A percentile compares a stretch with the other conserved stretches of the same genome.
Evolutionary conservation across 2,113 vertebrate genomes (phyloP).

Genomic region (Rhabdomys dilectus): DNA sequence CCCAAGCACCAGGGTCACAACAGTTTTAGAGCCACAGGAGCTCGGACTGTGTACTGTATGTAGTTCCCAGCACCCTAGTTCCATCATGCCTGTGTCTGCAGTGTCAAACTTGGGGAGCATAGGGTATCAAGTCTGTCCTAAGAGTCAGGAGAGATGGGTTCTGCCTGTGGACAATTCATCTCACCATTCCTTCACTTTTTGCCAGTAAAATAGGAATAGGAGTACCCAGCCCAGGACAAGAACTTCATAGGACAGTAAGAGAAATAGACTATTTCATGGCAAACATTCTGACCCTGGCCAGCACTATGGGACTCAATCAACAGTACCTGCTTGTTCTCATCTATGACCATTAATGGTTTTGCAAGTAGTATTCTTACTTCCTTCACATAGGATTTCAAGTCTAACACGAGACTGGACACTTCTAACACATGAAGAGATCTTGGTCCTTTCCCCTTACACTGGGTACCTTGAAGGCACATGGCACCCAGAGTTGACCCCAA

Average conservation of each 20-base stretch:
- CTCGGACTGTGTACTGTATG: accelerated
- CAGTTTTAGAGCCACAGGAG: not conserved
- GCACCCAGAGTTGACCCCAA: not conserved
- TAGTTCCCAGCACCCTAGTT: too few species aligned
- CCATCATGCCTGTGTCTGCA: too few species aligned
- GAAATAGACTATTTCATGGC: not conserved
- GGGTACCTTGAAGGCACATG: not conserved
- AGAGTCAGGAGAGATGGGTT: not conserved
- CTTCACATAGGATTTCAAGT: not conserved
- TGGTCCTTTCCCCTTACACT: not conserved
- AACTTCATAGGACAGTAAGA: not conserved
- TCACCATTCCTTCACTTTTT: not conserved
- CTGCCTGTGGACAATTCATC: not conserved
- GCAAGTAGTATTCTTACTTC: not conserved
- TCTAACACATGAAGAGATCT: not conserved
- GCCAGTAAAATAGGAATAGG: not conserved
- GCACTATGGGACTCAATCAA: too few species aligned
- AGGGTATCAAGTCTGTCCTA: not conserved
- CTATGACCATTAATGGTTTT: not conserved
- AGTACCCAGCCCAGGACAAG: too few species aligned
- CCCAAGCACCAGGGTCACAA: not conserved
- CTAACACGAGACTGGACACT: not conserved
- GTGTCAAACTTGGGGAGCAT: not conserved
- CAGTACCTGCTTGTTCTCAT: not conserved
- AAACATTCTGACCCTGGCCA: not conserved